Conservation (phyloP, 2,888 invertebrate genomes). For the Pristionchus fissidentatus region DNA sequence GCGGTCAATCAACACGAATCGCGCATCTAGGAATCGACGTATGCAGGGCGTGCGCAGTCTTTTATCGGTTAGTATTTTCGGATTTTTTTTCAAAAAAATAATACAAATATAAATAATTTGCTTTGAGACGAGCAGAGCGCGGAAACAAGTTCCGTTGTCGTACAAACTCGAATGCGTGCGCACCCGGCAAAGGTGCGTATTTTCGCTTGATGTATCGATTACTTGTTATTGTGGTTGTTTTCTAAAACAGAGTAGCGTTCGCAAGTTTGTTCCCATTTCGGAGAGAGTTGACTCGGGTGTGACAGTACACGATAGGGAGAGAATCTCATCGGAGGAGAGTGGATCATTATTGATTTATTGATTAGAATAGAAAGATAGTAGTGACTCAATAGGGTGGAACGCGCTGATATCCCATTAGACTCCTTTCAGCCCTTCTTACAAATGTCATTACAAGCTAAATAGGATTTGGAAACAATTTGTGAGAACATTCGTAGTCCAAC, state of each 20-base stretch:
- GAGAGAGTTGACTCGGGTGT: background rate
- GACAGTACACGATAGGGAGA: background rate
- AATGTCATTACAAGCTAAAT: background rate
- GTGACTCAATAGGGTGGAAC: background rate
- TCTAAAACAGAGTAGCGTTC: too few relatives aligned
- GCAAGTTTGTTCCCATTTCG: too few relatives aligned
- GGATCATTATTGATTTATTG: background rate
- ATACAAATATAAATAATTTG: too few relatives aligned
- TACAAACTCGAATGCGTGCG: too few relatives aligned
- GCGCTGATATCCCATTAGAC: background rate
- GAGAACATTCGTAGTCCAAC: too few relatives aligned
- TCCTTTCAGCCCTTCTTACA: background rate
- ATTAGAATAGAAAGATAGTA: background rate
- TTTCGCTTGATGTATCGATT: too few relatives aligned
- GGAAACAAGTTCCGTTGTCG: too few relatives aligned
- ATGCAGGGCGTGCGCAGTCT: background rate
- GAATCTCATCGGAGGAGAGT: constrained; percentile 6
- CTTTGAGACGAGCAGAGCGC: background rate
- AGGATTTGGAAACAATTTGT: background rate
- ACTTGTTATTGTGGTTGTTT: too few relatives aligned
- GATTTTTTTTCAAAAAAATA: background rate
- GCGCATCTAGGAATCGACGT: background rate
- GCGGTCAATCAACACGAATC: background rate
- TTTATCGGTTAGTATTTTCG: background rate
- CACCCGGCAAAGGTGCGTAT: too few relatives aligned